A percentile compares a stretch with the other conserved stretches of the same genome.
These are phyloP conservation scores for Artibeus jamaicensis DNA, from an alignment of 2,797 vertebrate species.

Conservation along the genomic window DNA sequence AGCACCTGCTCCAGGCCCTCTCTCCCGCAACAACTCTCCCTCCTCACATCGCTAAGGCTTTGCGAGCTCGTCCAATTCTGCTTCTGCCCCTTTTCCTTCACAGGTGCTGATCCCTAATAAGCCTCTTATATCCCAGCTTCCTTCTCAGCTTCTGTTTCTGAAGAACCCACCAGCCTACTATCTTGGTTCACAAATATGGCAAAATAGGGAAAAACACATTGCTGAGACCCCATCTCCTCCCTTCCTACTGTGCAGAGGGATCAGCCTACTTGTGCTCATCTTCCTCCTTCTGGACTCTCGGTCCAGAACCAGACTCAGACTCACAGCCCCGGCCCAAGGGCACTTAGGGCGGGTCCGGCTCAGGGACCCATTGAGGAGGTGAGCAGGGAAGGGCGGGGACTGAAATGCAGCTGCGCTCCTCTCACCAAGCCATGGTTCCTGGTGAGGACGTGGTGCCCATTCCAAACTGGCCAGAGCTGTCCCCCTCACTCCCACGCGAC, in stretches of 20 bases:
- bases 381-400: neutral
- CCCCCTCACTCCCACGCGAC: fast-evolving
- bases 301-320: neutral
- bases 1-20: neutral
- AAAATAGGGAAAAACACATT: neutral
- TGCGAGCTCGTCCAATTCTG: neutral
- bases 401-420: neutral
- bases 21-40: fast-evolving
- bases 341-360: neutral
- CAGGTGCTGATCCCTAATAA: neutral
- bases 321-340: neutral
- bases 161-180: neutral
- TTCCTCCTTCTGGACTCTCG: neutral
- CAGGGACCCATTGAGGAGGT: neutral
- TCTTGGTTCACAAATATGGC: neutral
- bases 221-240: neutral
- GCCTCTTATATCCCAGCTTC: neutral
- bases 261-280: neutral
- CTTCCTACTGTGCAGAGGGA: neutral
- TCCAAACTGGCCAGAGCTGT: neutral
- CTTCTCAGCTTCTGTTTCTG: neutral
- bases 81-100: neutral
- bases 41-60: fast-evolving
- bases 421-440: neutral
- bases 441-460: neutral